A percentile compares a stretch with the other conserved stretches of the same genome.
Evolutionary conservation across 2,113 vertebrate species (phyloP).

Genomic region (Phainopepla nitens): DNA sequence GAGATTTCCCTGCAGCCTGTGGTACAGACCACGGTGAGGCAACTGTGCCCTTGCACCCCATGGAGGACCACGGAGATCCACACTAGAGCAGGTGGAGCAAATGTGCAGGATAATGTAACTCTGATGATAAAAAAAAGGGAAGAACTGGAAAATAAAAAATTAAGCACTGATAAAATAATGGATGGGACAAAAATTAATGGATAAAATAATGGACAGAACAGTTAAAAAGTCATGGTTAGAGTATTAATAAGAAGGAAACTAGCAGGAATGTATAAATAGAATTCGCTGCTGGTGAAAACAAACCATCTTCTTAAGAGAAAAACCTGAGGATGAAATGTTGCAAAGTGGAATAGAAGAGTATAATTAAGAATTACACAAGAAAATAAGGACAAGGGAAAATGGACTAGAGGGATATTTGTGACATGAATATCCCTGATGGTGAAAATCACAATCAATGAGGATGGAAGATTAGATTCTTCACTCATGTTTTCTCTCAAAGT

Average conservation of each 20-base stretch:
- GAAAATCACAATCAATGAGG: neutral
- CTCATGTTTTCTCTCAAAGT: neutral
- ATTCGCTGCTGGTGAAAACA: neutral
- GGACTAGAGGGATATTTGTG: neutral
- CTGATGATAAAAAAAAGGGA: neutral
- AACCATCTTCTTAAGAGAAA: neutral
- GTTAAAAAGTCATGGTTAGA: neutral
- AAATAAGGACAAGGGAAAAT: neutral
- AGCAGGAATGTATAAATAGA: neutral
- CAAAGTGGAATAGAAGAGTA: neutral
- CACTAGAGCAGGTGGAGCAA: neutral
- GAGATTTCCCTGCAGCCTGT: neutral
- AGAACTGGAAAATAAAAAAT: neutral
- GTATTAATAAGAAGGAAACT: neutral
- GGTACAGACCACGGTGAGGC: neutral
- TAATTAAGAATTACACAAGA: neutral
- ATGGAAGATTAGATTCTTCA: neutral
- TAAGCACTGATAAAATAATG: neutral
- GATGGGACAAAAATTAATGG: neutral
- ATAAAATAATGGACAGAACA: neutral
- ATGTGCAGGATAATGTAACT: neutral
- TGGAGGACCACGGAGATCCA: neutral
- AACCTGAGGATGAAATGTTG: neutral
- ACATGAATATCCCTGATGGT: neutral
- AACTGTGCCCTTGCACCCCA: neutral